Evolutionary conservation across 1,140 invertebrate species (phyloP).

Genomic region (Kradibia gibbosae): DNA sequence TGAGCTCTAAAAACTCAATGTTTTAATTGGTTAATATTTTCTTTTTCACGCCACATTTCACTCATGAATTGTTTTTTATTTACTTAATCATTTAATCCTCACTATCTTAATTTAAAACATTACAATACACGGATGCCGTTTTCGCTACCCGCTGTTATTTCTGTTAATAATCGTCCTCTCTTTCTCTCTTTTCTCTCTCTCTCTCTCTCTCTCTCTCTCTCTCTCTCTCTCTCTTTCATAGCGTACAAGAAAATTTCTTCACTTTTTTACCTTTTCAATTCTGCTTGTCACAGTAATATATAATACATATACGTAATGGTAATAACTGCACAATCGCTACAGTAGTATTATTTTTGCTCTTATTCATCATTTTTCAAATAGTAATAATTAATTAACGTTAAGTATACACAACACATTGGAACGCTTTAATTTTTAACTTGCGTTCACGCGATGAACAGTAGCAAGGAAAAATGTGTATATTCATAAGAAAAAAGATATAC

Average conservation of each 20-base stretch:
- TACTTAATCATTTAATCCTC: slow-evolving; percentile 38
- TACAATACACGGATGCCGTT: slow-evolving; percentile 42
- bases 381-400: slow-evolving; percentile 71
- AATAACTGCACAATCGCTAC: slow-evolving; percentile 61
- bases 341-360: slow-evolving; percentile 57
- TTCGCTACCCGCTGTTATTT: slow-evolving; percentile 40
- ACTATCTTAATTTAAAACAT: slow-evolving; percentile 44
- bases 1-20: slow-evolving; percentile 37
- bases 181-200: no score
- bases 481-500: slow-evolving; percentile 10
- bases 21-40: slow-evolving; percentile 31
- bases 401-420: slow-evolving; percentile 73
- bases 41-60: slow-evolving; percentile 28
- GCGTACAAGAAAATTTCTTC: slow-evolving; percentile 41
- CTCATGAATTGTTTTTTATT: slow-evolving; percentile 41
- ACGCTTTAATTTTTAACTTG: slow-evolving; percentile 67
- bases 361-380: slow-evolving; percentile 58
- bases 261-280: slow-evolving; percentile 38
- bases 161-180: slow-evolving; percentile 35
- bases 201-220: no score
- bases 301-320: slow-evolving; percentile 54
- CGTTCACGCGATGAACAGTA: slow-evolving; percentile 59
- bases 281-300: slow-evolving; percentile 48
- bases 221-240: no score
- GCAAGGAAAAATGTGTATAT: slow-evolving; percentile 54